These are phyloP conservation scores for Cydia strobilella DNA, from an alignment of 1,140 invertebrate species.

Conservation along the genomic window DNA sequence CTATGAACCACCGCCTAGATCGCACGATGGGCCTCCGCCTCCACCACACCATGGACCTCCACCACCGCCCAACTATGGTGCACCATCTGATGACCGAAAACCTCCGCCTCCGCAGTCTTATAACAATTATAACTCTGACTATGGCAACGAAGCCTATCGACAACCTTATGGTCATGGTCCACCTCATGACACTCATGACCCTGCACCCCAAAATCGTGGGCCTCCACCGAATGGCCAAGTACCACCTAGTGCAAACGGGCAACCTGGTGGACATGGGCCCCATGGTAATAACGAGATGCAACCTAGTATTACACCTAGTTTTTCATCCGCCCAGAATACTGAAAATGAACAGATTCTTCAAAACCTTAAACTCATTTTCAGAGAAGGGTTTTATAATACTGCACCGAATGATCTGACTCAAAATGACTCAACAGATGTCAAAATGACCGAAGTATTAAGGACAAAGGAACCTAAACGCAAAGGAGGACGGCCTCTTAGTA, in stretches of 20 bases:
- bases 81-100: background rate
- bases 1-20: conserved; percentile 1
- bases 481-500: background rate
- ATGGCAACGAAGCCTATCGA: background rate
- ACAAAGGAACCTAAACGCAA: background rate
- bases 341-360: conserved; percentile 13
- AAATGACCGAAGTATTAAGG: background rate
- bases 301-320: background rate
- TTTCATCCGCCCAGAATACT: background rate
- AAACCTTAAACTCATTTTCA: conserved; percentile 11
- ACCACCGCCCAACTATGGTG: background rate
- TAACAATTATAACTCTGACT: background rate
- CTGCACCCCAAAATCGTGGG: background rate
- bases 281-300: background rate
- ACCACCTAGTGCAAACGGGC: background rate
- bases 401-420: background rate
- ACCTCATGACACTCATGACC: background rate
- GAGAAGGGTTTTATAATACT: background rate
- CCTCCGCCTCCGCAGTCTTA: background rate
- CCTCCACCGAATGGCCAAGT: conserved; percentile 4
- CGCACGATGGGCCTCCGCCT: conserved; percentile 25
- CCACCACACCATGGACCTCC: background rate
- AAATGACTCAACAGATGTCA: background rate
- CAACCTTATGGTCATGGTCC: background rate
- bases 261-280: background rate